Evolutionary conservation across 2,888 invertebrate species (phyloP).

Genomic region (Odontomyia ornata): DNA sequence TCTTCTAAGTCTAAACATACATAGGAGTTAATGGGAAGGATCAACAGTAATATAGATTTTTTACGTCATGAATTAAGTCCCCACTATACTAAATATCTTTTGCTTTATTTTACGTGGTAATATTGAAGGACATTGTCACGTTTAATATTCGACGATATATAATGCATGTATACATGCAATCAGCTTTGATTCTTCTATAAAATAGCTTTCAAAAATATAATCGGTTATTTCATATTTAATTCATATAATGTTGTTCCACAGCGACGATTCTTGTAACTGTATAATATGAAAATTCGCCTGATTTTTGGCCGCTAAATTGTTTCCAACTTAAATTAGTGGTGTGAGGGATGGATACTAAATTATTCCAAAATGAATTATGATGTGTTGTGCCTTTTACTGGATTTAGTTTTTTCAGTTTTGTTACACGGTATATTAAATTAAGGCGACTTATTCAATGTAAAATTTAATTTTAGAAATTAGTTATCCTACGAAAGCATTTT

Average conservation of each 20-base stretch:
- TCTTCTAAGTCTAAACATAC: not conserved
- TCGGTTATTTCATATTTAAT: conserved; percentile 11
- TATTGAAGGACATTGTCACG: not conserved
- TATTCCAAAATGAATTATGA: no score
- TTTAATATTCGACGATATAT: not conserved
- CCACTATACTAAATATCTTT: not conserved
- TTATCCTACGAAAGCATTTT: no score
- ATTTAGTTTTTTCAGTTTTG: no score
- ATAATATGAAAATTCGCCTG: not conserved
- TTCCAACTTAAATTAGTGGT: no score
- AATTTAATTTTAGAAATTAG: no score
- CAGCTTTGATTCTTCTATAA: conserved; percentile 20
- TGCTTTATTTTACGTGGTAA: not conserved
- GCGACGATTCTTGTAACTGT: not conserved
- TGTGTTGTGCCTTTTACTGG: no score
- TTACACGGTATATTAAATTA: no score
- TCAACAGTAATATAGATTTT: conserved; percentile 18
- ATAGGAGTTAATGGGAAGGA: conserved; percentile 16
- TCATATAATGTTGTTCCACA: not conserved
- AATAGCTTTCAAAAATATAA: conserved; percentile 42
- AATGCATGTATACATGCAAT: not conserved
- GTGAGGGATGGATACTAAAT: no score
- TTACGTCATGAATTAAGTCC: conserved; percentile 5
- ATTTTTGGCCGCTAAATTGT: not conserved
- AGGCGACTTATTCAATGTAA: no score